Base-by-base conservation (phyloP, 2,113 vertebrate genomes). In the Suncus etruscus region DNA sequence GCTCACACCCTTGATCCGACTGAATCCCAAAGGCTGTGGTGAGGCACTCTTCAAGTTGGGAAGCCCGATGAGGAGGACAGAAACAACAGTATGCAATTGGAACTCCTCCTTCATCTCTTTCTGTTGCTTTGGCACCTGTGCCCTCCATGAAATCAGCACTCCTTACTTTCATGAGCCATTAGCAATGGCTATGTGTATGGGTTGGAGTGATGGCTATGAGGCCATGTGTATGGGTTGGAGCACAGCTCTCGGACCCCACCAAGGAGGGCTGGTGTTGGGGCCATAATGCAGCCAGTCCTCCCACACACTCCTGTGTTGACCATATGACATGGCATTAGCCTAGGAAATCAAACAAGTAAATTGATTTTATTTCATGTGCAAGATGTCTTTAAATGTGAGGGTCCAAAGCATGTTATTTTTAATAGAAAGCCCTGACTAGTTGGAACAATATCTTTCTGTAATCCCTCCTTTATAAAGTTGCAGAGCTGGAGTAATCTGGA, bases 381-480 rank as follows among this genome's bases (percentile, higher is more conserved):
- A 76, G 61, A 75, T 85, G 32, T 76, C 74, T 79, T 63, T 74
- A 48, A 74, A 27, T 89, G 24, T 54, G 54, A 92, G 50, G 27
- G 86, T 74, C 73, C 83, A 16, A 82, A 9, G 70, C 25, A 39
- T 77, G 65, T 80, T 81, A 58, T 92, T 94, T 83, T 91, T 75
- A 79, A 2, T 69, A 85, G 82, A 93, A 79, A 69, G 79, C 15
- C 54, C n/a, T 92, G 68, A 94, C 58, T 94, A 6, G 83, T 86
- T 95, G 65, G 31, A 93, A 16, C 70, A 84, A 48, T 75, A 87
- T 81, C 93, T 96, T 94, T 94, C 79, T 96, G 11, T 94, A 95
- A 93, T 95, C 85, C 91, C 7, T 47, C 32, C 39, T 92, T 89
- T 94, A 90, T 89, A 92, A 94, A 92, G 11, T 69, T 91, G 97